Evolutionary conservation across 2,888 invertebrate species (phyloP), one percentile per base, ranked within the genome.

Genomic region (Acanthacorydalis orientalis): DNA sequence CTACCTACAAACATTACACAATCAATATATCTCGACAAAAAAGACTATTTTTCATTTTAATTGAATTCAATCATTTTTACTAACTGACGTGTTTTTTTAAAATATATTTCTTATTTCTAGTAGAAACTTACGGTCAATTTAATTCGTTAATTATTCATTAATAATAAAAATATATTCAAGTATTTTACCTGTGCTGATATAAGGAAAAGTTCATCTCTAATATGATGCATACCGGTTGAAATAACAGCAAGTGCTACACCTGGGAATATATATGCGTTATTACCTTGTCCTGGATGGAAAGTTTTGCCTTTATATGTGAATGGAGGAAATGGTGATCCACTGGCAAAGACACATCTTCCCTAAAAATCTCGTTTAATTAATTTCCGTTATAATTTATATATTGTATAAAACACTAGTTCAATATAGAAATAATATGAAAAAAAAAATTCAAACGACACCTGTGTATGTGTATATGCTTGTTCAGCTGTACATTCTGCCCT

Each of bases 401-500:
- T 23, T 23, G 2, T 6, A 23, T 23, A 23, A 4, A 23, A 23
- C 23, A 23, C 2, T 23, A 23, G 6, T 23, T 23, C 2, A 23
- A 23, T 23, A 23, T 23, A 23, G 2, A 23, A 23, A 23, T 12
- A 40, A 14, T 41, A n/a, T 16, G 15, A 12, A 34, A 9, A 43
- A 12, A 42, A 31, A 14, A 33, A 38, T n/a, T 32, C 7, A 15
- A 39, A 47, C 39, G 16, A 45, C 67, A 89, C 91, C 57, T 91
- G 82, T 2, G 96, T 95, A 57, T 83, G 61, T n/a, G 75, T 76
- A 62, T 91, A 98, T 0, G 97, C 97, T 56, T 85, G 82, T 59
- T 95, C 87, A 2, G 98, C 96, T 1, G 97, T 97, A 63, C 98
- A 99, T 68, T 98, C 98, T 1, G 98, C 93, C 72, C 90, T 91